Conservation (phyloP, 2,797 vertebrate species). For the Acropternis orthonyx region DNA sequence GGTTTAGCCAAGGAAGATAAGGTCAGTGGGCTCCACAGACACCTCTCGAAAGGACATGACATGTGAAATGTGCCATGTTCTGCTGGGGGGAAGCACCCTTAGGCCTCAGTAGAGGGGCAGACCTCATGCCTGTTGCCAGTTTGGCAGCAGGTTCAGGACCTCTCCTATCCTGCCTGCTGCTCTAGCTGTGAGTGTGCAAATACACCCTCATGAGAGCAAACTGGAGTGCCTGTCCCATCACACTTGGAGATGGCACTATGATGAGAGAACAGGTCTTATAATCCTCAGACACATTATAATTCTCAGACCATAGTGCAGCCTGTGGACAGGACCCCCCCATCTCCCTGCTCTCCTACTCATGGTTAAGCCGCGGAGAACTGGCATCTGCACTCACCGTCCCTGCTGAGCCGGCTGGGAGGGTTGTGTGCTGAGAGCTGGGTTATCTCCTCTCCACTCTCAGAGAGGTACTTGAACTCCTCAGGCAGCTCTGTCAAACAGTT, state of each 20-base stretch:
- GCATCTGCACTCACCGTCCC: constrained; percentile 81
- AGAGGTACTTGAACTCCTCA: constrained; percentile 82
- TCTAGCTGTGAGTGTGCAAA: background rate
- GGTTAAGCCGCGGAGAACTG: background rate
- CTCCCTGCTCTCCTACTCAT: background rate
- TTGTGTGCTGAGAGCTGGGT: constrained; percentile 42
- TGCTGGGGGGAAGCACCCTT: background rate
- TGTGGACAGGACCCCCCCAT: background rate
- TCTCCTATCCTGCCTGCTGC: background rate
- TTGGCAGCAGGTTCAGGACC: background rate
- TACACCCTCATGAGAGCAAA: background rate
- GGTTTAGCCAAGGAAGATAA: background rate
- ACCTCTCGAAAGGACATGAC: background rate
- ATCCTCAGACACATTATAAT: background rate
- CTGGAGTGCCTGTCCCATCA: background rate
- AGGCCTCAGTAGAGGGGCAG: background rate
- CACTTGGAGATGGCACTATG: background rate
- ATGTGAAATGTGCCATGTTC: background rate
- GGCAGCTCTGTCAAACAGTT: constrained; percentile 83
- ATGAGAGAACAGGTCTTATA: background rate
- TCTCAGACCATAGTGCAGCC: background rate
- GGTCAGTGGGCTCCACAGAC: background rate
- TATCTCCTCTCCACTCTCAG: constrained; percentile 65
- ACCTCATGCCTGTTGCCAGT: background rate
- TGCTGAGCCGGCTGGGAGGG: constrained; percentile 78